Evolutionary conservation across 2,888 invertebrate genomes (phyloP), one percentile per base, ranked within the genome.

Genomic region (Melinaea marsaeus): DNA sequence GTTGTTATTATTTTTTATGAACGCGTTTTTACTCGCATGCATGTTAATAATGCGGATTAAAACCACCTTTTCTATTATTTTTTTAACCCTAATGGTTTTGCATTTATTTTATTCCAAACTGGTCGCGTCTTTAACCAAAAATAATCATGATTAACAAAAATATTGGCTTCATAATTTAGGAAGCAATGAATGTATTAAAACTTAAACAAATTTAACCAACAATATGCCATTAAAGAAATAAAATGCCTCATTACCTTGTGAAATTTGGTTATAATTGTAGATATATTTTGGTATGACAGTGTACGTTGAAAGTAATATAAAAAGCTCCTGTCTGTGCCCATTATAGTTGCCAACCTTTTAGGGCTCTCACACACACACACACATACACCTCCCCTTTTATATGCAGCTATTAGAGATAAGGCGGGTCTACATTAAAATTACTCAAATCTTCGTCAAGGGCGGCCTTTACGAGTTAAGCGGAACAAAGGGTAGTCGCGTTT

Each of bases 401-500:
- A 62, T 64, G 62, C 64, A 65, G 68, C 68, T 69, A 66, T 69
- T 69, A 69, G 64, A 69, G 68, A 69, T 66, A 66, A 69, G 64
- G 63, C 63, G 64, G 51, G 51, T 61, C 59, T 58, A 62, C 66
- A 63, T 65, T 64, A 64, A 63, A 69, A 63, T 63, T 63, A 66
- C 66, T 66, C 62, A 66, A 69, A 66, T 66, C 66, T 62, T 64
- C 64, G 66, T 66, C 64, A 62, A 64, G 66, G 66, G 64, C 62
- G 56, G 62, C 62, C 64, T 67, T 67, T 67, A 67, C 64, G 66
- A 62, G 62, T 47, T 64, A 62, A 62, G 59, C 56, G 54, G 62
- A 62, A 64, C 66, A 67, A 64, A 67, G 66, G 66, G 62, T 45
- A 58, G 55, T 48, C 45, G 62, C 58, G 56, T 55, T 66, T 60